Evolutionary conservation across 2,888 invertebrate genomes (phyloP).

Genomic region (Phaonia tiefii): DNA sequence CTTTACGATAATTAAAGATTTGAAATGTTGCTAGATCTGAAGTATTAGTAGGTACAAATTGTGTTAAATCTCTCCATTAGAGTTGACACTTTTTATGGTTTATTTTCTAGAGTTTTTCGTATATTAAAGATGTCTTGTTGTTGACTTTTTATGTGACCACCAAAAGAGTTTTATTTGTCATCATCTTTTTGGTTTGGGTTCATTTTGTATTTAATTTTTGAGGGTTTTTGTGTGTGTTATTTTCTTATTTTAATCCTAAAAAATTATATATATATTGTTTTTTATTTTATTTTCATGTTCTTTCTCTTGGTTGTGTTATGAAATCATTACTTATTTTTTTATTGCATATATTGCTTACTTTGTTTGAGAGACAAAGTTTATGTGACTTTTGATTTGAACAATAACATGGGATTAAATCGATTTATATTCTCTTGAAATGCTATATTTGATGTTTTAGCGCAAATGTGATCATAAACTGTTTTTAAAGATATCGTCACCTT

Average conservation of each 20-base stretch:
- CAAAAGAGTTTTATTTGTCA: slow-evolving; percentile 28
- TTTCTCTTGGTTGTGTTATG: slow-evolving; percentile 33
- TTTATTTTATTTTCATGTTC: slow-evolving; percentile 47
- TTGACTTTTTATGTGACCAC: slow-evolving; percentile 36
- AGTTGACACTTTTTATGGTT: slow-evolving; percentile 64
- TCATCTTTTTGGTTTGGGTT: slow-evolving; percentile 17
- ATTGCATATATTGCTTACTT: slow-evolving; percentile 47
- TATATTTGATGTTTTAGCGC: slow-evolving; percentile 54
- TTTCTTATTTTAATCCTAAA: slow-evolving; percentile 50
- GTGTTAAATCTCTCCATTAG: slow-evolving; percentile 66
- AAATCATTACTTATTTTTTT: slow-evolving; percentile 51
- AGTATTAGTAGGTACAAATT: slow-evolving; percentile 30
- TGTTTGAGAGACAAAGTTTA: slow-evolving; percentile 40
- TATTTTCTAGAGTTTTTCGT: slow-evolving; percentile 40
- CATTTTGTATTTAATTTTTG: neutral
- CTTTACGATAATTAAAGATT: neutral
- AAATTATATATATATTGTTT: slow-evolving; percentile 58
- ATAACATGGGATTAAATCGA: slow-evolving; percentile 47
- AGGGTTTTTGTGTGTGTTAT: slow-evolving; percentile 34
- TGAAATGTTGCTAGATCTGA: slow-evolving; percentile 11
- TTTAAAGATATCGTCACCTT: slow-evolving; percentile 57
- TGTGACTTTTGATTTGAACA: slow-evolving; percentile 36
- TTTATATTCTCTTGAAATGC: slow-evolving; percentile 10
- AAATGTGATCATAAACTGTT: slow-evolving; percentile 32
- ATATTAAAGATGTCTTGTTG: slow-evolving; percentile 38